phyloP scores from a whole-genome alignment of 2,113 vertebrate species.

The Manacus vitellinus region DNA sequence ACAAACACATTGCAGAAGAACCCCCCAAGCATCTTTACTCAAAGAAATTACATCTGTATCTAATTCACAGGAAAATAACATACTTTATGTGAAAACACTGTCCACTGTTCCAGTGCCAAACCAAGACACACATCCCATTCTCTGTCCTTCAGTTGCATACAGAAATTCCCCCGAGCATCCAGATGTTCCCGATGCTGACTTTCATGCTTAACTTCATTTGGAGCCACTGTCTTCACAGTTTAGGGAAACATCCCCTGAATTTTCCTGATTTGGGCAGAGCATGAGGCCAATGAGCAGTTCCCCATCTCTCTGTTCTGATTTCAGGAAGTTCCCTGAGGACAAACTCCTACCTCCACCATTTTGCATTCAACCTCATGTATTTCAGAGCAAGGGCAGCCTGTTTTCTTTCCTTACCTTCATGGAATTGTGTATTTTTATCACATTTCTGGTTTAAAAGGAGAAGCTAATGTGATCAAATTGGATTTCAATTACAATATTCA shows the following conservation, averaged over 20 bases:
- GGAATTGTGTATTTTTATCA: background rate
- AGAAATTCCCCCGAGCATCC: background rate
- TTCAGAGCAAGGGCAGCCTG: background rate
- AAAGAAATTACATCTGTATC: conserved; percentile 19
- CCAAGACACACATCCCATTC: background rate
- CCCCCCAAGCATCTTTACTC: conserved; percentile 6
- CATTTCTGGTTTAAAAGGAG: conserved; percentile 17
- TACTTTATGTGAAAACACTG: background rate
- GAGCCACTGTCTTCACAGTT: background rate
- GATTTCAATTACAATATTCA: background rate
- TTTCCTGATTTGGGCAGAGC: background rate
- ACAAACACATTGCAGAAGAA: background rate
- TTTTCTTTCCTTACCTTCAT: background rate
- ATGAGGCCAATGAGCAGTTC: background rate
- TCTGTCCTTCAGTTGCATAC: background rate
- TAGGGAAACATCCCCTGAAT: background rate
- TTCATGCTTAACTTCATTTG: background rate
- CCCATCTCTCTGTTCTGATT: background rate
- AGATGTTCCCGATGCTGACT: background rate
- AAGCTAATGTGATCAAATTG: background rate
- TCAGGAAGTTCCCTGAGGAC: background rate
- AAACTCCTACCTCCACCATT: background rate
- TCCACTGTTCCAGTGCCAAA: background rate
- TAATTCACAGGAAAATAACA: background rate
- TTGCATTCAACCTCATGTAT: background rate